Percentiles rank a stretch among this genome's conserved stretches.
Evolutionary conservation across 2,797 vertebrate species (phyloP).

Genomic region (Leuciscus waleckii): DNA sequence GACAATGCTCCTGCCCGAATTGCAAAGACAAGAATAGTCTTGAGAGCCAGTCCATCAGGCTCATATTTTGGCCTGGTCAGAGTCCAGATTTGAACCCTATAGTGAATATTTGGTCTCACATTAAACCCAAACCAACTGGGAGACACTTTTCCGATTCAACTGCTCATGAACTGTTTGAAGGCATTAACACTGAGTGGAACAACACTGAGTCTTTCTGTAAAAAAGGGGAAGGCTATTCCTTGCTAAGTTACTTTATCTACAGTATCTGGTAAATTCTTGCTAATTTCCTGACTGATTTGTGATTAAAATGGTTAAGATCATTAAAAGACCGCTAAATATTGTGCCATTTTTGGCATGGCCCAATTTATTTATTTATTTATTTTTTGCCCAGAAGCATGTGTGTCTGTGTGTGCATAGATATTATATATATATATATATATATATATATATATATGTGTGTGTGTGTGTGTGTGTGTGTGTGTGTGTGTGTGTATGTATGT

Average conservation of each 20-base stretch:
- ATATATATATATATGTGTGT: no score
- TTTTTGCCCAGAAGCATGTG: no score
- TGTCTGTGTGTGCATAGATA: no score
- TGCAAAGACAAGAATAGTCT: neutral
- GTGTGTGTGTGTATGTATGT: no score
- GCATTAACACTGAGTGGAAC: neutral
- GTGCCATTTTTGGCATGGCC: neutral
- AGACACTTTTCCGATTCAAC: no score
- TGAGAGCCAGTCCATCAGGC: neutral
- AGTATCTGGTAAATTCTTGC: neutral
- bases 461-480: no score
- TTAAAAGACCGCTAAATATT: neutral
- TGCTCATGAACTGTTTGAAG: neutral
- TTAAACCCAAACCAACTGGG: neutral
- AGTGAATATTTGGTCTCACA: neutral
- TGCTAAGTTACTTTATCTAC: neutral
- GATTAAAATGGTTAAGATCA: neutral
- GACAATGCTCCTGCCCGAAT: neutral
- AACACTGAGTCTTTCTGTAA: neutral
- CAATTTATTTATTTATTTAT: neutral
- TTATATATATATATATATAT: no score
- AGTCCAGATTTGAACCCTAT: neutral
- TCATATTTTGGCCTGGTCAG: neutral
- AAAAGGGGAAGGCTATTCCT: neutral
- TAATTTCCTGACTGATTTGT: neutral